A percentile compares a stretch with the other conserved stretches of the same genome.
Conservation (phyloP, 2,888 invertebrate genomes). For the Catocala fraxini region DNA sequence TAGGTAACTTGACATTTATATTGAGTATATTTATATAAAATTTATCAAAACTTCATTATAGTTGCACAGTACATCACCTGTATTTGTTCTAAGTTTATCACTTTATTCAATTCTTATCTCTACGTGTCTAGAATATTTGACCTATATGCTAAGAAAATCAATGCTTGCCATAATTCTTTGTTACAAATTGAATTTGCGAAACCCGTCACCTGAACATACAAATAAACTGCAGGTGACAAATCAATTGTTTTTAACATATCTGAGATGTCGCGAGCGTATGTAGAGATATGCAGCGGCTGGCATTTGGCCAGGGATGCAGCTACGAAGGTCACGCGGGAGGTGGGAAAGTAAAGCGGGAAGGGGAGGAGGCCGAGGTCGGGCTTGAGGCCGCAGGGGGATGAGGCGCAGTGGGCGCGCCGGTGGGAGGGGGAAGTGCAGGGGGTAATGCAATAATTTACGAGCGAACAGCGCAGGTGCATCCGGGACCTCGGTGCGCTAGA, state of each 20-base stretch:
- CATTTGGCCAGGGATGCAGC: constrained; percentile 79
- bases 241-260: constrained; percentile 34
- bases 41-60: no score
- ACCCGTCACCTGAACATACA: constrained; percentile 13
- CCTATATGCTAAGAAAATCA: background rate
- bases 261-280: constrained; percentile 34
- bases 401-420: constrained; percentile 31
- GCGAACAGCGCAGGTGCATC: constrained; percentile 78
- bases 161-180: background rate
- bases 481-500: constrained; percentile 51
- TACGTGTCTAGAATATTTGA: background rate
- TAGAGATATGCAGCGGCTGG: constrained; percentile 66
- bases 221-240: constrained; percentile 28
- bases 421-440: constrained; percentile 37
- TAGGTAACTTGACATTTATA: background rate
- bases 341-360: constrained; percentile 37
- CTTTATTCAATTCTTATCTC: background rate
- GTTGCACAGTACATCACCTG: no score
- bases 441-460: constrained; percentile 67
- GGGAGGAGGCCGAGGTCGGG: constrained; percentile 34
- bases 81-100: no score
- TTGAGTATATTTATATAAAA: background rate
- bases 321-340: constrained; percentile 69
- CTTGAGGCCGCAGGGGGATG: constrained; percentile 31
- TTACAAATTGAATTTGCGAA: background rate